Conservation (phyloP, 2,113 vertebrate genomes). For the Oxyruncus cristatus region DNA sequence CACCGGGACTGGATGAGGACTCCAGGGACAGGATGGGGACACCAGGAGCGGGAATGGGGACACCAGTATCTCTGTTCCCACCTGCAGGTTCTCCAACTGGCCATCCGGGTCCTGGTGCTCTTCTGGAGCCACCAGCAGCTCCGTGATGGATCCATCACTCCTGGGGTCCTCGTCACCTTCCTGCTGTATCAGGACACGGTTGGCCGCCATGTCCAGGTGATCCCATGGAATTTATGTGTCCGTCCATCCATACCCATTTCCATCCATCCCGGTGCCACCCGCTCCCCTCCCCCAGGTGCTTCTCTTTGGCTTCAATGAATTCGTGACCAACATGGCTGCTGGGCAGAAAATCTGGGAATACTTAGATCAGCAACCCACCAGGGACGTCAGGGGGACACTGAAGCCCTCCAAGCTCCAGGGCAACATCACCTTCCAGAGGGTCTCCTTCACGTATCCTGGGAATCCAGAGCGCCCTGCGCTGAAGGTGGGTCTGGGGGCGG, state of each 20-base stretch:
- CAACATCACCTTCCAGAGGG: background rate
- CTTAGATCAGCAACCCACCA: background rate
- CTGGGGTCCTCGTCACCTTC: background rate
- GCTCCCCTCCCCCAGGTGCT: background rate
- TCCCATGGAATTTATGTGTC: background rate
- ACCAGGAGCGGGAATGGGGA: background rate
- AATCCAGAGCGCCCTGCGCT: background rate
- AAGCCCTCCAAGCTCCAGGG: background rate
- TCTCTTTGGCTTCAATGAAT: background rate
- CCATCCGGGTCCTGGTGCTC: background rate
- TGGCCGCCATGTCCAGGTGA: background rate
- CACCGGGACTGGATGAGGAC: background rate
- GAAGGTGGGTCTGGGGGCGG: background rate
- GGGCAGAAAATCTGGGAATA: background rate
- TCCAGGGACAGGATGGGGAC: background rate
- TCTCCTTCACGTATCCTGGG: background rate
- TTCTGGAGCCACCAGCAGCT: background rate
- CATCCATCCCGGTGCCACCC: background rate
- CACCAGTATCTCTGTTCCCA: background rate
- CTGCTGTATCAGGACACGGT: background rate
- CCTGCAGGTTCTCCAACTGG: background rate
- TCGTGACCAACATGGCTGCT: background rate
- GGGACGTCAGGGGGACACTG: fast-evolving
- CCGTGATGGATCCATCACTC: background rate
- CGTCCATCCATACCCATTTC: background rate